Evolutionary conservation across 1,140 invertebrate genomes (phyloP), one percentile per base, ranked within the genome.

Genomic region (Calephelis nemesis): DNA sequence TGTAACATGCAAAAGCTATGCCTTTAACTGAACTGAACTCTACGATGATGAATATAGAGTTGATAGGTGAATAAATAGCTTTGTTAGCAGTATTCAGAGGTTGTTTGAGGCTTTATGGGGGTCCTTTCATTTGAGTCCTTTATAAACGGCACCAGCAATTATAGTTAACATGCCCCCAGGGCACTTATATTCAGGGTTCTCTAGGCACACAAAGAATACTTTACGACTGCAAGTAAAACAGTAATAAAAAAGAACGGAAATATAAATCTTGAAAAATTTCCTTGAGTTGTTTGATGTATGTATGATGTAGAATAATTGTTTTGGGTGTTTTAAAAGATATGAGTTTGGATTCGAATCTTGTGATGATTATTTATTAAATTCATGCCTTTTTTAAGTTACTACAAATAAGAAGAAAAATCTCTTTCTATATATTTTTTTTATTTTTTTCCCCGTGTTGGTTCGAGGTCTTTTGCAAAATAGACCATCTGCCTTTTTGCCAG

Each of bases 41-140:
- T 65, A 70, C 7, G 4, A 9, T 39, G 13, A 12, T 15, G 10
- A 7, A 11, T 13, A 64, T 69, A 69, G 47, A 63, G 50, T 47
- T 15, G 10, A 47, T 69, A 62, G 15, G 63, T 64, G 12, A 47
- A 47, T 12, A 39, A 39, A 30, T 49, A 8, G 45, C 8, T 68
- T 52, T 63, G 63, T 47, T 47, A 64, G 63, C 47, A n/a, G 15
- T 30, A 64, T 64, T 64, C 63, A 64, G 50, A 54, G 50, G 50
- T 54, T 52, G 13, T 52, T 52, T 19, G 62, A 68, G 67, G 54
- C 67, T 68, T 65, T 66, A 68, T 64, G 45, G 47, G 58, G 19
- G 50, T 70, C 71, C 71, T 72, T 72, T 72, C 67, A 72, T 72
- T 48, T 58, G 15, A 60, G 71, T 72, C 71, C 71, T 72, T 72